A percentile compares a stretch with the other conserved stretches of the same genome.
phyloP scores from a whole-genome alignment of 2,113 vertebrate genomes.

The Limnothrissa miodon region DNA sequence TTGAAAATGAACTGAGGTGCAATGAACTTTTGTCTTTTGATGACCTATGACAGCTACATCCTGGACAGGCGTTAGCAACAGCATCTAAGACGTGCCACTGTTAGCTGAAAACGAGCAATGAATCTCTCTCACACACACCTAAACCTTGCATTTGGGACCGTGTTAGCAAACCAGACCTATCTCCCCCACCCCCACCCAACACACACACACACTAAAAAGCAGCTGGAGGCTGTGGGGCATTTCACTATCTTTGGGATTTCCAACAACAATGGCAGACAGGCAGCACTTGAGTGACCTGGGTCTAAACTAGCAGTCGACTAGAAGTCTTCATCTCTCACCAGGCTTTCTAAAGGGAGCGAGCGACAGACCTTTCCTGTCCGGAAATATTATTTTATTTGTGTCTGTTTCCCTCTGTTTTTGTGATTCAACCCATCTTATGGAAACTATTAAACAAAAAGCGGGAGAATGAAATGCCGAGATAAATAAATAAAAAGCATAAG shows the following conservation, averaged over 20 bases:
- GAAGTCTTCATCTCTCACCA: not conserved
- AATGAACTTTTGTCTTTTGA: not conserved
- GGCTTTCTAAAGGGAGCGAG: not conserved
- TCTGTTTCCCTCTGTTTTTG: conserved; percentile 25
- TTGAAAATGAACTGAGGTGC: not conserved
- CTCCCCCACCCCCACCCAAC: no score
- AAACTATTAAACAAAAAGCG: conserved; percentile 58
- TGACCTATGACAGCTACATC: not conserved
- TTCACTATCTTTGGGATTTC: not conserved
- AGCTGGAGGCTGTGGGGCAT: not conserved
- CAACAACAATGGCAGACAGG: not conserved
- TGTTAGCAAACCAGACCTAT: not conserved
- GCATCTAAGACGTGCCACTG: not conserved
- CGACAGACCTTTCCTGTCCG: conserved; percentile 34
- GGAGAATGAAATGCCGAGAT: conserved; percentile 51
- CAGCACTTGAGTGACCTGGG: not conserved
- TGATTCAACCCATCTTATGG: conserved; percentile 55
- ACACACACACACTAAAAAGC: not conserved
- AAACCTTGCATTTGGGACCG: not conserved
- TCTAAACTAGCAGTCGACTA: not conserved
- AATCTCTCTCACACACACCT: not conserved
- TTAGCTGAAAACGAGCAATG: not conserved
- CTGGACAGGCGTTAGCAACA: not conserved
- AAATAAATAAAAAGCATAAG: conserved; percentile 62
- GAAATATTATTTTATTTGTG: conserved; percentile 36